Evolutionary conservation across 2,888 invertebrate species (phyloP), one percentile per base, ranked within the genome.

Genomic region (Chymomyza fuscimana): DNA sequence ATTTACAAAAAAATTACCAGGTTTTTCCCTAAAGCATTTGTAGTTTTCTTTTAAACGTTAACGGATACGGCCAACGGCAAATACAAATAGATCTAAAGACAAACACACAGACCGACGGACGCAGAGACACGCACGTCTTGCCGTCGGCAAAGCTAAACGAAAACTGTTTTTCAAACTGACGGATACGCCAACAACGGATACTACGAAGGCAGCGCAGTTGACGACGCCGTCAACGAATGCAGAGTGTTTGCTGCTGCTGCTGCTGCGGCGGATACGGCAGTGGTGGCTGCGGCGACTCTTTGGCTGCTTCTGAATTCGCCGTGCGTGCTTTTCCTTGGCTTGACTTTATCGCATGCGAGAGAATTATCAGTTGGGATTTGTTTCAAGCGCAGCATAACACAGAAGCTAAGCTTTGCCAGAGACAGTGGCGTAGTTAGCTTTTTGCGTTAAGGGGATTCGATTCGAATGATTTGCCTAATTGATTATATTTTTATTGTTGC

Each of bases 141-240:
- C 86, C 90, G 89, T 89, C 86, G 88, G 90, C 89, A 89, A 90
- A 88, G 91, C 89, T 91, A 86, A 91, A 88, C 91, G 91, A 90
- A 90, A 91, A 91, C 91, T 91, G 88, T 75, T 82, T 67, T 63
- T 68, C 64, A 25, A 58, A 54, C 9, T 12, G 52, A 62, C 12
- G 40, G 40, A 29, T 19, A 22, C 54, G 40, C 12, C 54, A 52
- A 50, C 64, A 16, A 4, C 22, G 59, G 16, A 29, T 52, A n/a
- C 22, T 63, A 46, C 36, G 29, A 64, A 25, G 52, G 40, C 69
- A 65, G 50, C 63, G 61, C 29, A 58, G 32, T n/a, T 29, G 72
- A 72, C 78, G 77, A 76, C 79, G 76, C 71, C 67, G 73, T 72
- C 76, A 36, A 76, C 78, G 74, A 77, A 36, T 76, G 71, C 61